Evolutionary conservation across 2,888 invertebrate species (phyloP).

Genomic region (Pharmacophagus antenor): DNA sequence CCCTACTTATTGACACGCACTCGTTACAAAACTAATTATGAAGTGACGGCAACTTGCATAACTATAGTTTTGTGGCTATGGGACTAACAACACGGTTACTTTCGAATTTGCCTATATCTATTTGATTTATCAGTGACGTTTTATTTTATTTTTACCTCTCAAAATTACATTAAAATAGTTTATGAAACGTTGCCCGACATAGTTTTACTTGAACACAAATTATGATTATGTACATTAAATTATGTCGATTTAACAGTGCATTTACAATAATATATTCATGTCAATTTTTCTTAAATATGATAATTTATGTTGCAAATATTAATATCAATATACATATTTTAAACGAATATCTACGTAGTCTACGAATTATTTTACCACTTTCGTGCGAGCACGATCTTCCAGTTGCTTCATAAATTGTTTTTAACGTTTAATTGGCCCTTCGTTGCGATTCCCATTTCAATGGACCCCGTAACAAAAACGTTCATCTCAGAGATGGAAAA

Average conservation of each 20-base stretch:
- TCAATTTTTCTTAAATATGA: too few species aligned
- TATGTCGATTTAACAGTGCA: neutral
- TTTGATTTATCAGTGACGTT: neutral
- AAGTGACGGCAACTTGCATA: slow-evolving; percentile 15
- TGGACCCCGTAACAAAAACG: too few species aligned
- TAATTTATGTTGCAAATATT: too few species aligned
- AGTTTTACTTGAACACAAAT: neutral
- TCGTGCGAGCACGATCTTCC: too few species aligned
- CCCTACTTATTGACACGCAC: slow-evolving; percentile 38
- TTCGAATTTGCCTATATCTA: slow-evolving; percentile 3
- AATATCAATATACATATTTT: too few species aligned
- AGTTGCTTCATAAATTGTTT: too few species aligned
- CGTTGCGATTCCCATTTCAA: too few species aligned
- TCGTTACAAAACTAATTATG: slow-evolving; percentile 33
- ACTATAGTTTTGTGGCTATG: neutral
- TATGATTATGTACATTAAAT: neutral
- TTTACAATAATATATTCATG: too few species aligned
- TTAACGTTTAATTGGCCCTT: too few species aligned
- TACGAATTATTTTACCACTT: too few species aligned
- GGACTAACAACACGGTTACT: slow-evolving; percentile 2
- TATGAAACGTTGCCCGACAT: neutral
- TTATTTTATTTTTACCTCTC: neutral
- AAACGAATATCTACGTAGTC: too few species aligned
- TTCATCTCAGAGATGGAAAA: too few species aligned
- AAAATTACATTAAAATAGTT: neutral